These are phyloP conservation scores for Mamestra configurata DNA, from an alignment of 1,140 invertebrate species.

Conservation along the genomic window DNA sequence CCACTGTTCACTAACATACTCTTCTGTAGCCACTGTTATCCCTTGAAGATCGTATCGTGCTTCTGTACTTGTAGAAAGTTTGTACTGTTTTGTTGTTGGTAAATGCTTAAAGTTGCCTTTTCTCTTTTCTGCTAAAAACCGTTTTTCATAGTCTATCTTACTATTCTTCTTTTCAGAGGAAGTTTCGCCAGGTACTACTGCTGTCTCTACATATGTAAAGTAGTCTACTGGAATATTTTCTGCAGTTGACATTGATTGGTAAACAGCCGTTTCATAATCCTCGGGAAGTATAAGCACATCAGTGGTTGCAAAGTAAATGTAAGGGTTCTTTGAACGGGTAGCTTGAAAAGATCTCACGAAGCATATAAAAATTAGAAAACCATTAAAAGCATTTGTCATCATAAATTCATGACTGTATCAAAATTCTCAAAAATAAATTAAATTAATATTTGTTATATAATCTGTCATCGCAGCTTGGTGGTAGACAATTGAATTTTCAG, in stretches of 20 bases:
- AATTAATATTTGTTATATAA: neutral
- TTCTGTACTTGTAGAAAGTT: neutral
- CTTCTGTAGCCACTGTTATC: neutral
- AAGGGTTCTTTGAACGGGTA: neutral
- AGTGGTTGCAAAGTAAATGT: neutral
- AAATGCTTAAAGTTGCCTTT: neutral
- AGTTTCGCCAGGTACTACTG: neutral
- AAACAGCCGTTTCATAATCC: slow-evolving; percentile 7
- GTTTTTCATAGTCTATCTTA: neutral
- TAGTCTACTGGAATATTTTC: neutral
- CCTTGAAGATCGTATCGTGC: neutral
- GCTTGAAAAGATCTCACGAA: neutral
- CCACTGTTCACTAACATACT: neutral
- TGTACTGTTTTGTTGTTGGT: neutral
- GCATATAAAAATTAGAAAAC: neutral
- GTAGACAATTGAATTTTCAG: no score
- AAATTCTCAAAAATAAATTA: neutral
- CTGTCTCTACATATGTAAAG: neutral
- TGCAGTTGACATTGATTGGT: neutral
- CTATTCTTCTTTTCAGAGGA: no score
- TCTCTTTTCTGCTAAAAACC: neutral
- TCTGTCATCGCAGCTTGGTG: no score
- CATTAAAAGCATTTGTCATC: neutral
- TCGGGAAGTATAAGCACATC: slow-evolving; percentile 13
- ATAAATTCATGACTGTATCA: slow-evolving; percentile 1